A percentile compares a stretch with the other conserved stretches of the same genome.
These are phyloP conservation scores for Polyergus mexicanus DNA, from an alignment of 1,140 invertebrate species.

Conservation along the genomic window DNA sequence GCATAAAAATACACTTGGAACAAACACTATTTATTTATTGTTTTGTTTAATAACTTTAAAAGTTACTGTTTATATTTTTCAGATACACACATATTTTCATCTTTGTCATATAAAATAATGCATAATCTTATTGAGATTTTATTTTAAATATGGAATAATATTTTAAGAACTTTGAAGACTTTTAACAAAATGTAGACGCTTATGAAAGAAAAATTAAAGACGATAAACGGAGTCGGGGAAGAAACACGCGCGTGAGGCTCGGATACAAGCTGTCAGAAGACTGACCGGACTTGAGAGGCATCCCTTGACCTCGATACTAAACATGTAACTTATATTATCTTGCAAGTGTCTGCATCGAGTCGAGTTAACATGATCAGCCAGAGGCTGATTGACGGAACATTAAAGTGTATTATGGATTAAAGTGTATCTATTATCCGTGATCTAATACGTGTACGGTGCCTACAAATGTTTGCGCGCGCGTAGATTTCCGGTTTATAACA, in stretches of 20 bases:
- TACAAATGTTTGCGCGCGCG: not conserved
- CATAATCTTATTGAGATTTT: not conserved
- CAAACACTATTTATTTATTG: not conserved
- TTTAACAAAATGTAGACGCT: too few relatives aligned
- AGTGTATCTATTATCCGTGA: not conserved
- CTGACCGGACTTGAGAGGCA: constrained; percentile 85
- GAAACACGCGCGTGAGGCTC: constrained; percentile 77
- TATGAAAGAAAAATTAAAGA: not conserved
- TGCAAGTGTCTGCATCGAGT: constrained; percentile 72
- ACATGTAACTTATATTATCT: constrained; percentile 85
- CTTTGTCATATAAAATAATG: not conserved
- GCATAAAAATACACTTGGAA: not conserved
- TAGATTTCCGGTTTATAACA: not conserved
- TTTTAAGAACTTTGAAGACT: not conserved
- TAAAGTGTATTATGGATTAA: not conserved
- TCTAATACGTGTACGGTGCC: not conserved
- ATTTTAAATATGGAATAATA: not conserved
- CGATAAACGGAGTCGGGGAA: constrained; percentile 37
- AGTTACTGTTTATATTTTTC: not conserved
- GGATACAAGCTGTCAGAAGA: constrained; percentile 81
- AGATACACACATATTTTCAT: not conserved
- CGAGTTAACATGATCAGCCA: constrained; percentile 13
- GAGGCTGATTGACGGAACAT: constrained; percentile 26
- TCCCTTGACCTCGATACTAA: constrained; percentile 85
- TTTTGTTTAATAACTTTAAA: not conserved